phyloP scores from a whole-genome alignment of 2,797 vertebrate species.

The Tangara arthus region DNA sequence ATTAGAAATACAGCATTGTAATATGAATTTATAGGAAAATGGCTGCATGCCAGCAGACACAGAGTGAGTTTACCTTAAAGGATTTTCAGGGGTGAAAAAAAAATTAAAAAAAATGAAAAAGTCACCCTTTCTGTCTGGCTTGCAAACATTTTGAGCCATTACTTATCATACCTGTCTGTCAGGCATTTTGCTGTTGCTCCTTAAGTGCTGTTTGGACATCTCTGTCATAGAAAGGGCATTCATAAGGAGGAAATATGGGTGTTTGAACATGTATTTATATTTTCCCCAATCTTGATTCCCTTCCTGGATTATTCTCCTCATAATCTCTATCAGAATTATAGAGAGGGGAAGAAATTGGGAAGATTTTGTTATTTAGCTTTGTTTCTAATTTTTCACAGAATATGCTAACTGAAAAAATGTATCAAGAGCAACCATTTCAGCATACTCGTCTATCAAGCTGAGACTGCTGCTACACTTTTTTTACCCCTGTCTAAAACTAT shows the following conservation, averaged over 20 bases:
- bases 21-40: constrained; percentile 78
- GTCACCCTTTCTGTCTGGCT: constrained; percentile 15
- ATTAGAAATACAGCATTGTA: constrained; percentile 80
- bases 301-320: constrained; percentile 1
- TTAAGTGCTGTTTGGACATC: constrained; percentile 53
- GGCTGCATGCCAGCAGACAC: constrained; percentile 32
- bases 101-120: neutral
- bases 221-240: constrained; percentile 42
- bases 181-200: constrained; percentile 29
- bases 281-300: neutral
- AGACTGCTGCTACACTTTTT: neutral
- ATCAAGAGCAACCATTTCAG: neutral
- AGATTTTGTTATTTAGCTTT: neutral
- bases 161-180: constrained; percentile 10
- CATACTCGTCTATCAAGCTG: neutral
- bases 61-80: constrained; percentile 43
- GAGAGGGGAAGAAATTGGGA: neutral
- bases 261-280: constrained; percentile 12
- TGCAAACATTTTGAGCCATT: constrained; percentile 27
- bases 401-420: neutral
- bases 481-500: constrained; percentile 37
- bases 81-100: constrained; percentile 2
- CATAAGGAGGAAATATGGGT: constrained; percentile 21
- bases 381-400: constrained; percentile 8
- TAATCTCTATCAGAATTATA: neutral